A percentile compares a stretch with the other conserved stretches of the same genome.
Conservation (phyloP, 2,797 vertebrate species). For the Chrosomus eos region DNA sequence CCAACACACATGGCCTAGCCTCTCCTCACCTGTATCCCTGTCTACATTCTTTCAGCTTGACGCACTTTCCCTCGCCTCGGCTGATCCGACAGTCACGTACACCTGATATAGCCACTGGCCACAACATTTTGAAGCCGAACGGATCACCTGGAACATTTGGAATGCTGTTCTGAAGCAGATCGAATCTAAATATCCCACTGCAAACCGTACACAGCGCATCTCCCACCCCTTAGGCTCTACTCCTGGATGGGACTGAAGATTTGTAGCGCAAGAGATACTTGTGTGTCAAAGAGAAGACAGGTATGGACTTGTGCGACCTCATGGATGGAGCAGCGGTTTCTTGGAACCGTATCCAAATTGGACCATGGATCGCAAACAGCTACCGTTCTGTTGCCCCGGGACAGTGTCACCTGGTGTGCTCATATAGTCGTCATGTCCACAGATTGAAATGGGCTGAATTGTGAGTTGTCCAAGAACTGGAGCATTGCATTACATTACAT, state of each 20-base stretch:
- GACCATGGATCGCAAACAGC: background rate
- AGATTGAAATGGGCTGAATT: background rate
- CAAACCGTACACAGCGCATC: background rate
- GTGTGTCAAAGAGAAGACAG: background rate
- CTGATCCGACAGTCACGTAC: background rate
- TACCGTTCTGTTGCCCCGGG: background rate
- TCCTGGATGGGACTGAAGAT: background rate
- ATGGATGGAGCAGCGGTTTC: background rate
- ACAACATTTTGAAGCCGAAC: background rate
- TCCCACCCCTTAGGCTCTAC: background rate
- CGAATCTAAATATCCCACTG: background rate
- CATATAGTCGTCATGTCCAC: background rate
- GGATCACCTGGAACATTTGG: slow-evolving; percentile 6
- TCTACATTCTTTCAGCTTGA: slow-evolving; percentile 12
- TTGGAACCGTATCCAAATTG: background rate
- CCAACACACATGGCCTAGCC: slow-evolving; percentile 34
- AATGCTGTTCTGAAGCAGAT: slow-evolving; percentile 8
- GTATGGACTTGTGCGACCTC: background rate
- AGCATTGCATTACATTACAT: too few species aligned
- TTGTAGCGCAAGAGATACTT: slow-evolving; percentile 2
- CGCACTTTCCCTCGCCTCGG: slow-evolving; percentile 1
- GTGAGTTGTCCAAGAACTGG: background rate
- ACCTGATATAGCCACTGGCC: slow-evolving; percentile 32
- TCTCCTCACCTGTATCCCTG: background rate
- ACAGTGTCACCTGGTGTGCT: background rate